Base-by-base conservation (phyloP, 2,797 vertebrate species). In the Notoglanidium macrostoma region DNA sequence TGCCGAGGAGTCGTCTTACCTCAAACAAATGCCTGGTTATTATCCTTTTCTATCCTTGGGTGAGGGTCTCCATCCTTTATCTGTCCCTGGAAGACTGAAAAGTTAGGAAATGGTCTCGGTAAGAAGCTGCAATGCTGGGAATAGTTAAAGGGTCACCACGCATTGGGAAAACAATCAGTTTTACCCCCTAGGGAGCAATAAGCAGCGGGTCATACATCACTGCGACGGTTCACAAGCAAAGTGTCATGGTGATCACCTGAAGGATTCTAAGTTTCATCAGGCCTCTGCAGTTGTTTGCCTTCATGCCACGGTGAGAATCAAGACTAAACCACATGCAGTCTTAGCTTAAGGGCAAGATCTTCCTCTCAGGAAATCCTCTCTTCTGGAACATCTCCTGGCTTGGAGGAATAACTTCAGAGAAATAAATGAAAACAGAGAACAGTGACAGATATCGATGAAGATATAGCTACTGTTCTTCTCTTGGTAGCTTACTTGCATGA, bases 21-120 rank as follows among this genome's bases (percentile, higher is more conserved):
- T 49, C 54, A 85, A 85, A 88, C 84, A 82, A 82, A 76, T 70
- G 73, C 40, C 8, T 73, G 77, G 74, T 84, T 87, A 80, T 85
- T 88, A 74, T 81, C 46, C 51, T 88, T 63, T 85, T 85, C 32
- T 67, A 74, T 88, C 84, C 49, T 81, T 81, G 57, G 17, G 67
- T 86, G 87, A 86, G 78, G 46, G 32, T 65, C 44, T 76, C 57
- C 1, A 1, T 85, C n/a, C 29, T 35, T 88, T 83, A 77, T 76
- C 57, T 76, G 32, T 86, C 23, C 35, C 17, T 77, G 59, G 35
- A 68, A 85, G 84, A 86, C 70, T 82, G 49, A 82, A 85, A 68
- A 46, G 21, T 81, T 67, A 76, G 68, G 74, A 54, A 74, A 73
- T 65, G 5, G 40, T 85, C 17, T 0, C 9, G 26, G 40, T 61